phyloP scores from a whole-genome alignment of 2,113 vertebrate species.

The Megaleporinus macrocephalus region DNA sequence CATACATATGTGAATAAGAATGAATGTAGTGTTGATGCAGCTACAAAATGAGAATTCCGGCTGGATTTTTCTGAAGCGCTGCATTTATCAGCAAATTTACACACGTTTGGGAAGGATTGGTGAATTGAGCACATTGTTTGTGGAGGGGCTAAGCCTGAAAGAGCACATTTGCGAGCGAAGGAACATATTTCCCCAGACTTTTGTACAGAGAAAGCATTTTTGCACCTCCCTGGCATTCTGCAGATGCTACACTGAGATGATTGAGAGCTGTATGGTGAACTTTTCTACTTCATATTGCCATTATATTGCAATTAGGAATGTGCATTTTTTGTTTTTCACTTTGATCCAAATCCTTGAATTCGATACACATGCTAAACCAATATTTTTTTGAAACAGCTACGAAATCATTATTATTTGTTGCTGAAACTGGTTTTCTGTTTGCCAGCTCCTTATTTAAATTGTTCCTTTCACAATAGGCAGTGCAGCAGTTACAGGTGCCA shows the following conservation, averaged over 20 bases:
- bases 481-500: too few species aligned
- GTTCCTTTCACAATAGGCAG: too few species aligned
- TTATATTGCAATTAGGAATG: too few species aligned
- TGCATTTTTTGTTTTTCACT: too few species aligned
- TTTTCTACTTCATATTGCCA: background rate
- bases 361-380: too few species aligned
- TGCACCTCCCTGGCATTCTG: background rate
- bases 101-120: constrained; percentile 14
- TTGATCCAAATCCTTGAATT: too few species aligned
- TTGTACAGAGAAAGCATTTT: background rate
- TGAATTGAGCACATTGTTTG: background rate
- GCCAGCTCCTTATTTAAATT: too few species aligned
- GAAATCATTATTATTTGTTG: too few species aligned
- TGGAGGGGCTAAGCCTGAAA: background rate
- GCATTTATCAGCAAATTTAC: constrained; percentile 30
- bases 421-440: too few species aligned
- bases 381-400: too few species aligned
- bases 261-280: background rate
- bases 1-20: constrained; percentile 35
- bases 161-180: background rate
- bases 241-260: background rate
- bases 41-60: constrained; percentile 13
- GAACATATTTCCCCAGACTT: background rate
- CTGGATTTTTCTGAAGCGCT: background rate
- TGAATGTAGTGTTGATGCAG: constrained; percentile 37